Conservation (phyloP, 2,888 invertebrate genomes). For the Mesorhabditis belari region DNA sequence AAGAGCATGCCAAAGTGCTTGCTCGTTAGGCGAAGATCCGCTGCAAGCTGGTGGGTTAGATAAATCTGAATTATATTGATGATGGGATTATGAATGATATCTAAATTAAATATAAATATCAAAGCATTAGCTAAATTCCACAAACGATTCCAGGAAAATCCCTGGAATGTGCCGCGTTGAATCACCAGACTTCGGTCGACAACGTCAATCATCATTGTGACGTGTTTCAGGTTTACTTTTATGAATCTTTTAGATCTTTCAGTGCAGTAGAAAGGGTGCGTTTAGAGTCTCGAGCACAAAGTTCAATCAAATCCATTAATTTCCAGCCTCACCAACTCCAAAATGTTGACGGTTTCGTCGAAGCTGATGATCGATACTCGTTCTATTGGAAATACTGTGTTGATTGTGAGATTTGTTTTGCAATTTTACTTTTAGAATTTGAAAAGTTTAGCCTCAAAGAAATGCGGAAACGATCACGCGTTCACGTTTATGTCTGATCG, state of each 20-base stretch:
- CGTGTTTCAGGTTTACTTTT: conserved; percentile 26
- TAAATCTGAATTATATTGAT: not conserved
- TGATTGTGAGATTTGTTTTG: conserved; percentile 20
- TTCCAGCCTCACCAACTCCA: conserved; percentile 41
- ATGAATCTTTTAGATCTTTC: conserved; percentile 8
- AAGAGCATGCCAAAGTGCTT: conserved; percentile 40
- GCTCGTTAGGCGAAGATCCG: conserved; percentile 45
- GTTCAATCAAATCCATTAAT: not conserved
- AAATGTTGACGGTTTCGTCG: conserved; percentile 51
- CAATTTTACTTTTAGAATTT: not conserved
- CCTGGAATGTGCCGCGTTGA: conserved; percentile 50
- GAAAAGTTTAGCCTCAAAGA: conserved; percentile 37
- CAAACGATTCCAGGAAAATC: conserved; percentile 10
- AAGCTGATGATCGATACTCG: conserved; percentile 52
- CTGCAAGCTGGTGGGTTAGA: conserved; percentile 18
- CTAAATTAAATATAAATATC: not conserved
- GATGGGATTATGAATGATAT: not conserved
- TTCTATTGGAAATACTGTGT: conserved; percentile 54
- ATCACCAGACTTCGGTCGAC: conserved; percentile 47
- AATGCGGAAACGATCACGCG: conserved; percentile 48
- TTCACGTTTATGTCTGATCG: conserved; percentile 52
- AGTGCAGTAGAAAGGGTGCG: not conserved
- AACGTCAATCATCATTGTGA: conserved; percentile 49
- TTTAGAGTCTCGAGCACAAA: not conserved
- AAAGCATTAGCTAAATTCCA: not conserved